Evolutionary conservation across 1,140 invertebrate genomes (phyloP).

Genomic region (Argopecten irradians): DNA sequence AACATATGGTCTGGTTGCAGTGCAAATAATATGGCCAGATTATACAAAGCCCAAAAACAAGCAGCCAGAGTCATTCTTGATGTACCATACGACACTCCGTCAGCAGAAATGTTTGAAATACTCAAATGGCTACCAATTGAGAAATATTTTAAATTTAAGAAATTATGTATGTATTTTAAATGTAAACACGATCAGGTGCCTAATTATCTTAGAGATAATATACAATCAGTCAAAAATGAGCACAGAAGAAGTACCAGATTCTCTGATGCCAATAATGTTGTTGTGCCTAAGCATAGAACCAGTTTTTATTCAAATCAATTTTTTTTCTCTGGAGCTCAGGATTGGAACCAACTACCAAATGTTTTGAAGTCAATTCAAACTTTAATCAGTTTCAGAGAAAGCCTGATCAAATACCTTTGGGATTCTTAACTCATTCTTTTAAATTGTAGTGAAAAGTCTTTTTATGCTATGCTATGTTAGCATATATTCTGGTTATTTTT

Average conservation of each 20-base stretch:
- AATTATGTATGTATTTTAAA: too few relatives aligned
- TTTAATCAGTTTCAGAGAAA: not conserved
- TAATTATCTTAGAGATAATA: not conserved
- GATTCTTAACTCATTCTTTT: not conserved
- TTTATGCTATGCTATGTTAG: not conserved
- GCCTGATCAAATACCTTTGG: not conserved
- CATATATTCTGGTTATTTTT: not conserved
- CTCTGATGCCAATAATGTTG: not conserved
- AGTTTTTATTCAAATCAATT: not conserved
- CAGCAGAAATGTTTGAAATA: not conserved
- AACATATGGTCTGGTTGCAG: not conserved
- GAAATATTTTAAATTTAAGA: not conserved
- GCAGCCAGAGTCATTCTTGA: not conserved
- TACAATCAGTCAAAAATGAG: not conserved
- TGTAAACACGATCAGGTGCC: too few relatives aligned
- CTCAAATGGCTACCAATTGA: not conserved
- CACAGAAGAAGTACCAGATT: not conserved
- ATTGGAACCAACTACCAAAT: not conserved
- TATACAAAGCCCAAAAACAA: not conserved
- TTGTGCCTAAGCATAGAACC: not conserved
- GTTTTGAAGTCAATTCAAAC: not conserved
- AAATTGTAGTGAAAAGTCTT: not conserved
- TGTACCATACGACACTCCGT: not conserved
- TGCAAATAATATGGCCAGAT: not conserved
- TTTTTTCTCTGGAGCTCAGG: not conserved